Percentiles rank a stretch among this genome's conserved stretches.
phyloP scores from a whole-genome alignment of 2,113 vertebrate genomes.

The Ammodytes dubius region DNA sequence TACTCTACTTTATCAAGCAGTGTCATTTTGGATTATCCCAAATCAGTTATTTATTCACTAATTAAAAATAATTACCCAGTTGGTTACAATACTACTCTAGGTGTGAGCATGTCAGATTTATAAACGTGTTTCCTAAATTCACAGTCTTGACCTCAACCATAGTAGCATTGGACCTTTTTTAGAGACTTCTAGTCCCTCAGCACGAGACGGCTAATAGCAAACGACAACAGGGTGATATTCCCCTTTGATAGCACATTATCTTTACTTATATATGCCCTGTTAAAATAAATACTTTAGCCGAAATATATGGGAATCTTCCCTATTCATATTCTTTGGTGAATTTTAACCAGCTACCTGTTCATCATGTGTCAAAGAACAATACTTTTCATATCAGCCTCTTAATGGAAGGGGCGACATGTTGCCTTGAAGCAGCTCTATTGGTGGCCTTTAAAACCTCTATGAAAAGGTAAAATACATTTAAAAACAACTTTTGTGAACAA shows the following conservation, averaged over 20 bases:
- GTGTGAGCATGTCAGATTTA: conserved; percentile 17
- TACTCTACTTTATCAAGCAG: conserved; percentile 2
- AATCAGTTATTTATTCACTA: conserved; percentile 8
- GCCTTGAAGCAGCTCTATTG: conserved; percentile 1
- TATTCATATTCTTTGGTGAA: not conserved
- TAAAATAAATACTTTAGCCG: conserved; percentile 4
- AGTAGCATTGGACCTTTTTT: not conserved
- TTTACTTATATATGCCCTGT: conserved; percentile 23
- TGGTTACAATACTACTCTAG: not conserved
- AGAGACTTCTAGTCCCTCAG: not conserved
- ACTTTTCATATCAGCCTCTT: conserved; percentile 5
- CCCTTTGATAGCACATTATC: conserved; percentile 11
- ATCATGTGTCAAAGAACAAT: conserved; percentile 26
- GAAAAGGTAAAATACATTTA: not conserved
- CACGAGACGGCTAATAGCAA: not conserved
- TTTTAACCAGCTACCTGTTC: conserved; percentile 28
- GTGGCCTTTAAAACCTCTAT: not conserved
- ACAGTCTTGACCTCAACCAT: conserved; percentile 36
- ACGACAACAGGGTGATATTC: conserved; percentile 19
- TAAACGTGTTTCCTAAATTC: not conserved
- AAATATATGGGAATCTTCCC: conserved; percentile 1
- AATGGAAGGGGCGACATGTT: not conserved
- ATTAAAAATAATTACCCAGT: not conserved
- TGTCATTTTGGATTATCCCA: not conserved
- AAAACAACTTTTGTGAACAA: not conserved